Conservation (phyloP, 2,797 vertebrate species). For the Tauraco hartlaubi region DNA sequence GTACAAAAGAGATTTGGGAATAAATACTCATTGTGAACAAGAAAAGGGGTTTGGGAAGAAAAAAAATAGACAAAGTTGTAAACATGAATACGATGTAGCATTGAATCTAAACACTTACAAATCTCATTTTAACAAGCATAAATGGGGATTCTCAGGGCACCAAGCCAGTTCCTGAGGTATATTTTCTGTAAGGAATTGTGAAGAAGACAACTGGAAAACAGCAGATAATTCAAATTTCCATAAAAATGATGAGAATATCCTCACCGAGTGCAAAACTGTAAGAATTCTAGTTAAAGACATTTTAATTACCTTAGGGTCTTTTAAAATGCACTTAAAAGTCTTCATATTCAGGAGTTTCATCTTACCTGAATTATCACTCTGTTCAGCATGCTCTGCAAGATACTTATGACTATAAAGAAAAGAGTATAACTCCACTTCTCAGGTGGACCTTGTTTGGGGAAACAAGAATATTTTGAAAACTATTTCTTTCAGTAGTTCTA, state of each 20-base stretch:
- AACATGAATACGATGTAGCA: background rate
- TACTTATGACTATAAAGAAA: constrained; percentile 16
- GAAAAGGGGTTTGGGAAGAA: background rate
- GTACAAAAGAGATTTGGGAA: background rate
- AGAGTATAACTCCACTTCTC: constrained; percentile 8
- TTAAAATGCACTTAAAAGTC: constrained; percentile 15
- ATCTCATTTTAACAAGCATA: background rate
- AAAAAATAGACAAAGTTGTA: background rate
- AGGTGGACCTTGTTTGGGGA: background rate
- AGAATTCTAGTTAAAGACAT: background rate
- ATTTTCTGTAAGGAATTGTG: background rate
- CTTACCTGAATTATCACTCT: constrained; percentile 44
- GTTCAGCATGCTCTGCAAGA: constrained; percentile 20
- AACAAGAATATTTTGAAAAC: constrained; percentile 19
- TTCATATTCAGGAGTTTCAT: constrained; percentile 20
- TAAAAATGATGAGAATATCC: background rate
- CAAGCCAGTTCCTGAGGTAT: constrained; percentile 10
- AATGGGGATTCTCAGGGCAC: background rate
- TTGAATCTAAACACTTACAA: background rate
- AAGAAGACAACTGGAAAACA: background rate
- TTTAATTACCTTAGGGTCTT: background rate
- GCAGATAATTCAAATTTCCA: background rate
- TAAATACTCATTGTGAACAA: background rate
- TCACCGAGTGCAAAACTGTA: background rate
- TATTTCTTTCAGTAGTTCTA: background rate